Evolutionary conservation across 2,797 vertebrate genomes (phyloP).

Genomic region (Semotilus atromaculatus): DNA sequence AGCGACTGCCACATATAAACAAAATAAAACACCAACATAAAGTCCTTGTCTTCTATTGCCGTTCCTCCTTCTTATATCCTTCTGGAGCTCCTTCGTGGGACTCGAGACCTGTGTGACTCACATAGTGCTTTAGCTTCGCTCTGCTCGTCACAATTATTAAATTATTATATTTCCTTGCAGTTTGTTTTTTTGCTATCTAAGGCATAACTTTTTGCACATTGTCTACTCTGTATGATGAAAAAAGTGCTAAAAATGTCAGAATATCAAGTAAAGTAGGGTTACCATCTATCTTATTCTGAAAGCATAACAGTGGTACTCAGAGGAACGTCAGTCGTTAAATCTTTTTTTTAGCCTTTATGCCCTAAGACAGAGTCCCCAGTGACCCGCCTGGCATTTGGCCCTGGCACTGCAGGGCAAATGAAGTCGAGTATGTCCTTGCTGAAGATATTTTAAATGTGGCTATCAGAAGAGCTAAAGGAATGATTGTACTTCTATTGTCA

Average conservation of each 20-base stretch:
- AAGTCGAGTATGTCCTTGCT: neutral
- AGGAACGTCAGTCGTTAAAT: neutral
- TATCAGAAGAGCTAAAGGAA: neutral
- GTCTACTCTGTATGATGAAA: neutral
- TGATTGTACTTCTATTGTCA: neutral
- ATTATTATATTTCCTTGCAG: no score
- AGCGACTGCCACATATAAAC: no score
- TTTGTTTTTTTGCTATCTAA: no score
- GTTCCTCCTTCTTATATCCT: no score
- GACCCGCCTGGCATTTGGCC: neutral
- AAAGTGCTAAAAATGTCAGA: neutral
- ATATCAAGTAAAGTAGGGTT: neutral
- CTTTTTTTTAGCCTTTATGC: conserved; percentile 3
- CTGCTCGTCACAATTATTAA: no score
- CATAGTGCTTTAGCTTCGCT: no score
- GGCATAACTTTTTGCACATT: no score
- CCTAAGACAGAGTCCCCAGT: neutral
- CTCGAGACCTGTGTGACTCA: no score
- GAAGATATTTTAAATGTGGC: conserved; percentile 4
- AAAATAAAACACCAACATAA: no score
- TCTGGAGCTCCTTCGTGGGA: no score
- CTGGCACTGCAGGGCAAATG: neutral
- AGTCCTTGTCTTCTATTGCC: no score
- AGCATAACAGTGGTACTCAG: neutral
- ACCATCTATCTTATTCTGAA: neutral